Conservation (phyloP, 1,140 invertebrate species). For the Nautilus pompilius region DNA sequence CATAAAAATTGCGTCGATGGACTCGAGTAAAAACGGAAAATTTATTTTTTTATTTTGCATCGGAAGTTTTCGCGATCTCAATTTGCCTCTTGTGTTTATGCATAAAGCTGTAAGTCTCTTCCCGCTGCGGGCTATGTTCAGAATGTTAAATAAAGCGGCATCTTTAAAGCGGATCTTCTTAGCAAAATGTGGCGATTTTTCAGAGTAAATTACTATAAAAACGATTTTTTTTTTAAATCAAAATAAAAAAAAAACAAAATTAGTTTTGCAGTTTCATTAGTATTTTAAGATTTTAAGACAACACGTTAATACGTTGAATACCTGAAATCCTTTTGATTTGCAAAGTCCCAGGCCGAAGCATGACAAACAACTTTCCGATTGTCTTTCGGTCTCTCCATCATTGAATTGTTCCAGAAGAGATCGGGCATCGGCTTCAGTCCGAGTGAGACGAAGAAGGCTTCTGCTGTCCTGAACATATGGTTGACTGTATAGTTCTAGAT, state of each 20-base stretch:
- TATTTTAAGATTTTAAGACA: too few relatives aligned
- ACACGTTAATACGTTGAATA: too few relatives aligned
- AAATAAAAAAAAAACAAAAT: background rate
- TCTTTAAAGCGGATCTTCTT: background rate
- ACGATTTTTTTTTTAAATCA: background rate
- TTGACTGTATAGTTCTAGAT: conserved; percentile 70
- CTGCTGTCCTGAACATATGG: conserved; percentile 68
- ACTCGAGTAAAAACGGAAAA: too few relatives aligned
- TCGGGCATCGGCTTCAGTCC: conserved; percentile 77
- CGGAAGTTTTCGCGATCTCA: too few relatives aligned
- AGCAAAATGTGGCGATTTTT: background rate
- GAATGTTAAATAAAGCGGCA: background rate
- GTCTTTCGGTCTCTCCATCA: conserved; percentile 61
- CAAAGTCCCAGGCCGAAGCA: conserved; percentile 93
- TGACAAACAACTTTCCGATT: conserved; percentile 72
- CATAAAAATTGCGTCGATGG: too few relatives aligned
- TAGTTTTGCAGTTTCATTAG: too few relatives aligned
- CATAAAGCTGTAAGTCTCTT: too few relatives aligned
- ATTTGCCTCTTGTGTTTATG: too few relatives aligned
- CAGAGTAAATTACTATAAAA: background rate
- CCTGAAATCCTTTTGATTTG: conserved; percentile 76
- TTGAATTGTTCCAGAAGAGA: conserved; percentile 60
- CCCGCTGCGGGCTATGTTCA: too few relatives aligned
- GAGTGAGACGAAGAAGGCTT: conserved; percentile 84
- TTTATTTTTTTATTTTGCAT: too few relatives aligned